These are phyloP conservation scores for Psilanteris sp. DNA, from an alignment of 1,140 invertebrate genomes.

Conservation along the genomic window DNA sequence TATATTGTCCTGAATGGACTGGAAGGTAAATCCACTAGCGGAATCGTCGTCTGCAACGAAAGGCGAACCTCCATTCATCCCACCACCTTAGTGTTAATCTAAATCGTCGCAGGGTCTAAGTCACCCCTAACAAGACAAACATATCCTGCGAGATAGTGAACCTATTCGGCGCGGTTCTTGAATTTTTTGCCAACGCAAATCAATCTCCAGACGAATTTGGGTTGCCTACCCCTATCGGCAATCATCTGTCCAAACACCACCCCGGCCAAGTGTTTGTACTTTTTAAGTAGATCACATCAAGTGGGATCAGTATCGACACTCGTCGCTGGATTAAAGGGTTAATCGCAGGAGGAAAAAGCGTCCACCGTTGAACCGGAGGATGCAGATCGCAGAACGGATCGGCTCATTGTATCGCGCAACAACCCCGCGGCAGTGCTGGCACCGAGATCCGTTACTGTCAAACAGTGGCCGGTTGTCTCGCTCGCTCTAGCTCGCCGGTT, in stretches of 20 bases:
- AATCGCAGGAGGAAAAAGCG: slow-evolving; percentile 45
- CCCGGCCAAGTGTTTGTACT: slow-evolving; percentile 38
- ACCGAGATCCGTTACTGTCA: slow-evolving; percentile 79
- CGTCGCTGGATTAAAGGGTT: slow-evolving; percentile 51
- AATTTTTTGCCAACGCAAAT: no score
- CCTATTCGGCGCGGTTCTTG: no score
- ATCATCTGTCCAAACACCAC: slow-evolving; percentile 25
- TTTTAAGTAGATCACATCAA: slow-evolving; percentile 42
- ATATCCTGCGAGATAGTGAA: no score
- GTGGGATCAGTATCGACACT: slow-evolving; percentile 52
- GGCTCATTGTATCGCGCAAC: slow-evolving; percentile 56
- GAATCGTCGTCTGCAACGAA: no score
- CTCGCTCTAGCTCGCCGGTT: slow-evolving; percentile 29
- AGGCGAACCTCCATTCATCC: no score
- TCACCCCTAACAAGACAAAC: no score
- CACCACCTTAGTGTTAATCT: no score
- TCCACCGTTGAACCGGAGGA: slow-evolving; percentile 27
- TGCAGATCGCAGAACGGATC: slow-evolving; percentile 58
- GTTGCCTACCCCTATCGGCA: not conserved
- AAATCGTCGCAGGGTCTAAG: no score
- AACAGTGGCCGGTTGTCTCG: slow-evolving; percentile 74
- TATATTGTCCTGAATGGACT: no score
- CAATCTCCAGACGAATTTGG: no score
- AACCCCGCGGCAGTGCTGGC: slow-evolving; percentile 53
- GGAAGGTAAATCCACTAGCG: no score